These are phyloP conservation scores for Euschistus heros DNA, from an alignment of 1,140 invertebrate species.

Conservation along the genomic window DNA sequence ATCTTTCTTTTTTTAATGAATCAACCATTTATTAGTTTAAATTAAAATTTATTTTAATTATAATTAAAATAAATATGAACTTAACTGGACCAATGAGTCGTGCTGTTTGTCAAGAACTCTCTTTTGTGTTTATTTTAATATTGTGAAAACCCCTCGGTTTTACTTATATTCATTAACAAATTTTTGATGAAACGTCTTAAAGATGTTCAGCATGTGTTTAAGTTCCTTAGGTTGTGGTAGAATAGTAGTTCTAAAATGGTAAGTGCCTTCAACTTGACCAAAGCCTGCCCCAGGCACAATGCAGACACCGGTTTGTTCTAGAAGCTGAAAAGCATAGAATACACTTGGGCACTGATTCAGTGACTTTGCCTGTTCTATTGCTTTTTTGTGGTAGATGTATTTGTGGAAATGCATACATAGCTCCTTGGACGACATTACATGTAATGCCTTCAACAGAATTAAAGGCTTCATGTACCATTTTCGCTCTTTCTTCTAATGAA, in stretches of 20 bases:
- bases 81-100: no score
- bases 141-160: not conserved
- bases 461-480: conserved; percentile 80
- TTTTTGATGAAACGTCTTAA: conserved; percentile 73
- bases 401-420: conserved; percentile 95
- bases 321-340: conserved; percentile 86
- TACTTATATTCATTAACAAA: conserved; percentile 68
- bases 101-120: no score
- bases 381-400: conserved; percentile 58
- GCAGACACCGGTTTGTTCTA: conserved; percentile 73
- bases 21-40: no score
- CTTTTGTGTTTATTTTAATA: no score
- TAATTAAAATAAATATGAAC: no score
- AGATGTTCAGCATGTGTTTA: conserved; percentile 71
- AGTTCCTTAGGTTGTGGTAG: conserved; percentile 80
- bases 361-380: conserved; percentile 63
- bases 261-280: conserved; percentile 86
- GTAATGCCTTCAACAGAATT: conserved; percentile 43
- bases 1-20: no score
- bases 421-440: conserved; percentile 45
- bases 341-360: conserved; percentile 67
- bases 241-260: conserved; percentile 74
- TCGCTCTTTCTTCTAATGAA: conserved; percentile 64
- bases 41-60: no score
- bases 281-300: conserved; percentile 75